Evolutionary conservation across 2,888 invertebrate genomes (phyloP).

Genomic region (Drosophila algonquin): DNA sequence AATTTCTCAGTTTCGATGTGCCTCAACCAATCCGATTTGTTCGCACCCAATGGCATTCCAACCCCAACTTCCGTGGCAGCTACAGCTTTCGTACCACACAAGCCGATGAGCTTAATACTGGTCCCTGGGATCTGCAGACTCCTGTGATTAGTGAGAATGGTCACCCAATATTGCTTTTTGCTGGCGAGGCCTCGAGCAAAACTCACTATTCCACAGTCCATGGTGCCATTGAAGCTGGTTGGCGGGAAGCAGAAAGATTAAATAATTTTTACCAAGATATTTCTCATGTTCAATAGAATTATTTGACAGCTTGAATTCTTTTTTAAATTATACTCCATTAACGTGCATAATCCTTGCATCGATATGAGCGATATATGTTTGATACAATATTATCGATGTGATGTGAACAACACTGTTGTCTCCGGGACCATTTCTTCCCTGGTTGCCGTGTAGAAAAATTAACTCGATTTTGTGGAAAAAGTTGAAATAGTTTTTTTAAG

Average conservation of each 20-base stretch:
- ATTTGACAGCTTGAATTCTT: no score
- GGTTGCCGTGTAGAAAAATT: no score
- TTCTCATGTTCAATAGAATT: neutral
- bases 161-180: slow-evolving; percentile 86
- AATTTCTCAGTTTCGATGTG: slow-evolving; percentile 62
- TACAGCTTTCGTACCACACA: slow-evolving; percentile 87
- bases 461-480: no score
- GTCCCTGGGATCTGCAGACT: slow-evolving; percentile 85
- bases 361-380: no score
- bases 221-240: slow-evolving; percentile 89
- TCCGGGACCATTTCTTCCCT: no score
- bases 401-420: no score
- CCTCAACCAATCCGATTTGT: slow-evolving; percentile 54
- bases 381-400: no score
- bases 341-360: no score
- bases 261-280: neutral
- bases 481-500: no score
- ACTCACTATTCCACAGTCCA: slow-evolving; percentile 88
- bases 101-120: slow-evolving; percentile 85
- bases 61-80: slow-evolving; percentile 86
- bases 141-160: slow-evolving; percentile 83
- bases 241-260: slow-evolving; percentile 86
- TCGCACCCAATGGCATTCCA: slow-evolving; percentile 87
- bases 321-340: no score
- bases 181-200: slow-evolving; percentile 88